Evolutionary conservation across 2,888 invertebrate genomes (phyloP).

Genomic region (Chymomyza procnemis): DNA sequence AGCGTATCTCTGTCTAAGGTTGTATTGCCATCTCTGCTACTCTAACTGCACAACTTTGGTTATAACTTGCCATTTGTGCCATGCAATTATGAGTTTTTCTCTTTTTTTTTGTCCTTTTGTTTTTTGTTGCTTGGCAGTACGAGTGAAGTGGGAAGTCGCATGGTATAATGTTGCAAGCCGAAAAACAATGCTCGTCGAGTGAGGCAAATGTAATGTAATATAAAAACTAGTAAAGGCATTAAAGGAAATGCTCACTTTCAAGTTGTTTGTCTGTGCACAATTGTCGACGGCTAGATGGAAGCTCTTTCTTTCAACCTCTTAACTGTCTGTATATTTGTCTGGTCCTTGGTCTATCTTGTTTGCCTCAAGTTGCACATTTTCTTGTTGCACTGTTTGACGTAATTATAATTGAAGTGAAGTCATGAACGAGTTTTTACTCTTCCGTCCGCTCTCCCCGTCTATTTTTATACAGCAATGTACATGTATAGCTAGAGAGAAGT

Average conservation of each 20-base stretch:
- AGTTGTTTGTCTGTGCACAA: slow-evolving; percentile 61
- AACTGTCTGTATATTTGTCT: slow-evolving; percentile 13
- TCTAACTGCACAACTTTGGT: slow-evolving; percentile 45
- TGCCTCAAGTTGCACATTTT: slow-evolving; percentile 69
- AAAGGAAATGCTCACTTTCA: slow-evolving; percentile 72
- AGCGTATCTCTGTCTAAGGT: not conserved
- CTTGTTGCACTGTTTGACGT: slow-evolving; percentile 74
- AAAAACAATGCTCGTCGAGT: slow-evolving; percentile 51
- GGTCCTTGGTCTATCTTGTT: slow-evolving; percentile 52
- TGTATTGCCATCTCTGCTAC: not conserved
- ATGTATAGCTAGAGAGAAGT: not conserved
- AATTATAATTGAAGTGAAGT: slow-evolving; percentile 75
- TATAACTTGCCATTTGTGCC: slow-evolving; percentile 70
- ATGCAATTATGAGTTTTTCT: slow-evolving; percentile 67
- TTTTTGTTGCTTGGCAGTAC: not conserved
- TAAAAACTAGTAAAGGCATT: slow-evolving; percentile 57
- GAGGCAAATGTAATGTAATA: slow-evolving; percentile 66
- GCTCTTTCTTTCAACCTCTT: slow-evolving; percentile 2
- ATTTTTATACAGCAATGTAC: not conserved
- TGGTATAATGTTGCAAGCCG: slow-evolving; percentile 45
- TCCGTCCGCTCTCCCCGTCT: slow-evolving; percentile 20
- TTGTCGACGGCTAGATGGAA: not conserved
- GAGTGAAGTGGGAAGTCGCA: not conserved
- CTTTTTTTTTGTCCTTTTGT: too few relatives aligned
- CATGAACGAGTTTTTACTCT: slow-evolving; percentile 64